These are phyloP conservation scores for Coptodon rendalli DNA, from an alignment of 2,113 vertebrate genomes.

Conservation along the genomic window DNA sequence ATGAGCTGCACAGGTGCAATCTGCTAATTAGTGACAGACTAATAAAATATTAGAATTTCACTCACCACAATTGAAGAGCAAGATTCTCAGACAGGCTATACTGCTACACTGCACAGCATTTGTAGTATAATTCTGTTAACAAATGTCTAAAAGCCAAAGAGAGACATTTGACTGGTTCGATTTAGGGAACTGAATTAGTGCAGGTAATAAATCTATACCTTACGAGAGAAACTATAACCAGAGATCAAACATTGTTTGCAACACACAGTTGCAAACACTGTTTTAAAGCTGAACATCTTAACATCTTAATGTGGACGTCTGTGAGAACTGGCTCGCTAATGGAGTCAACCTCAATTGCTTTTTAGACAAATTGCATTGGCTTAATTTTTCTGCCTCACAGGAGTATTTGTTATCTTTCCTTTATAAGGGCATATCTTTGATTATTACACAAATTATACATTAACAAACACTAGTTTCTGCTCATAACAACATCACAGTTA, in stretches of 20 bases:
- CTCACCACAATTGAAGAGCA: fast-evolving
- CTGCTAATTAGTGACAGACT: background rate
- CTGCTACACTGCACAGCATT: background rate
- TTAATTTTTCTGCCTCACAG: background rate
- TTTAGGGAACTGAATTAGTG: background rate
- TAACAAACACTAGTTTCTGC: background rate
- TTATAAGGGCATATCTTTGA: background rate
- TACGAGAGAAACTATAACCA: background rate
- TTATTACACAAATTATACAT: background rate
- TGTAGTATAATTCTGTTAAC: background rate
- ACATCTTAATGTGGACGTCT: background rate
- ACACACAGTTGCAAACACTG: background rate
- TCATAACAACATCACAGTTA: background rate
- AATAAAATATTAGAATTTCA: background rate
- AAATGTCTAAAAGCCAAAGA: background rate
- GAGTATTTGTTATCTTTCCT: background rate
- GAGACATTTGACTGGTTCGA: background rate
- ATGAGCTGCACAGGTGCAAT: background rate
- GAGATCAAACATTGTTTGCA: background rate
- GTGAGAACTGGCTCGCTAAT: background rate
- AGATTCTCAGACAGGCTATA: background rate
- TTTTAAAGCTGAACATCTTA: background rate
- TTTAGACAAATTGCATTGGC: background rate
- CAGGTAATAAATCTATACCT: background rate
- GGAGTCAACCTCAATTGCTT: background rate